Evolutionary conservation across 1,140 invertebrate species (phyloP), one percentile per base, ranked within the genome.

Genomic region (Zaprionus capensis): DNA sequence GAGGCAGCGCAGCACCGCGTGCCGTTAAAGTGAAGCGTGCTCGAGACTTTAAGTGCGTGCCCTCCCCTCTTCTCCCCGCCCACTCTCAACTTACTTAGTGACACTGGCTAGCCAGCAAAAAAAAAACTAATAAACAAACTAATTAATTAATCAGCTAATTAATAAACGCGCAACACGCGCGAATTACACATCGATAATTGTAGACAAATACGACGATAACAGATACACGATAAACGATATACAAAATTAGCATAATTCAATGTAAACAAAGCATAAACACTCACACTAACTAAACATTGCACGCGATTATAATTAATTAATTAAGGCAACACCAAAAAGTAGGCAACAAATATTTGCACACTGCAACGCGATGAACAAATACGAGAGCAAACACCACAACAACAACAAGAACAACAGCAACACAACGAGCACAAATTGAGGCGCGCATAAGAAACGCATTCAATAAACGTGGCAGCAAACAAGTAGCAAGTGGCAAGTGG

Each of bases 11-110:
- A 46, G 28, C 17, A 9, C 17, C 12, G 31, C 62, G n/a, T 74
- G 72, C 58, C 41, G 53, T 71, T 75, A 75, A 76, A 76, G 69
- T 76, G 55, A 76, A 76, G 69, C 62, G 24, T 64, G 34, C 56
- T 65, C 44, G 26, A 59, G 68, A 44, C 34, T 76, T 76, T 65
- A 76, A 76, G 73, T 71, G 67, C 24, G 68, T n/a, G 38, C 38
- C 2, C 38, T 1, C 15, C 15, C 7, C 22, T 22, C 22, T 22
- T n/a, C 0, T 5, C 36, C 1, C 15, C 4, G 15, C 15, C 31
- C 44, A 31, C 38, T 38, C 62, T 51, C 1, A 63, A 34, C 72
- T 58, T 24, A 63, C 36, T 63, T 38, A 71, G 59, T 57, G 46
- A 51, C 49, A 53, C 36, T 58, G 11, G 11, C 15, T 9, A 6